Evolutionary conservation across 2,113 vertebrate genomes (phyloP), one percentile per base, ranked within the genome.

Genomic region (Nothoprocta pentlandii): DNA sequence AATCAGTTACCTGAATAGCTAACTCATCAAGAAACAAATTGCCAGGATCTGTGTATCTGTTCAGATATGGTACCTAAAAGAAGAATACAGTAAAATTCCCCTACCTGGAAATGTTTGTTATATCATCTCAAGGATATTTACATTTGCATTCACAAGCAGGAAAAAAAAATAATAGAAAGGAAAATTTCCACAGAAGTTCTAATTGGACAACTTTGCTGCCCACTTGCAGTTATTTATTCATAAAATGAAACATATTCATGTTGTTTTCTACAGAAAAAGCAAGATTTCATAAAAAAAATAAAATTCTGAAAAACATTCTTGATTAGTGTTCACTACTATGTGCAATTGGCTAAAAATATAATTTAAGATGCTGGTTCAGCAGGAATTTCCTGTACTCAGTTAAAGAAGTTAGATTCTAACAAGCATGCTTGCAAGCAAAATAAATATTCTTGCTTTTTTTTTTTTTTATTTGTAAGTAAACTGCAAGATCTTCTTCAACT

Each of bases 1-100:
- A 67, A 94, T 91, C 79, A 77, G 46, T 83, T 80, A 70, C 32
- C 61, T 80, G 12, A 56, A 30, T 19, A 88, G 82, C 56, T 95
- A 73, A 85, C 62, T 95, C 61, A 83, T 80, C 47, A 67, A 88
- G 69, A 58, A 79, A 78, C 42, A 90, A 94, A 91, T 83, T 80
- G 32, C 14, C 42, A 85, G 6, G 42, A 34, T 61, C 42, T 83
- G 80, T 4, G 6, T 74, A 32, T 39, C 76, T 75, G 79, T 89
- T 28, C 63, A 84, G 70, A 71, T 34, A 36, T 56, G 16, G 3
- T 68, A 70, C 22, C 32, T 77, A 39, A 47, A 83, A 54, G 74
- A 88, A 81, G 42, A 87, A 13, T 54, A 42, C 62, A 69, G 77
- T 90, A 87, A 79, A 71, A 66, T 61, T 90, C 22, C 20, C 8